These are phyloP conservation scores for Acleris holmiana DNA, from an alignment of 2,888 invertebrate species.

Conservation along the genomic window DNA sequence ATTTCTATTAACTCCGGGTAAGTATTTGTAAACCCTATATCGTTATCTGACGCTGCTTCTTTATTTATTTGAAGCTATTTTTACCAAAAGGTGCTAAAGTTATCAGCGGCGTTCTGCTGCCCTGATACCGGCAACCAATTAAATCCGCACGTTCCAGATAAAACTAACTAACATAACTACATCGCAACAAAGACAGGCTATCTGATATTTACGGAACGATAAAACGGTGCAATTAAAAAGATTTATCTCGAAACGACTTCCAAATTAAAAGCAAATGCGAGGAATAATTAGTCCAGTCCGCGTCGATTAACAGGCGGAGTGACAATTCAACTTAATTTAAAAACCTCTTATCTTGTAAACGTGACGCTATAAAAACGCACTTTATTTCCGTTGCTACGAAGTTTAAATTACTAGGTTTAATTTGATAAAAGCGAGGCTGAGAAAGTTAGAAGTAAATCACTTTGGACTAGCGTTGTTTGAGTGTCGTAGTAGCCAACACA, in stretches of 20 bases:
- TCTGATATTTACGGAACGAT: constrained; percentile 24
- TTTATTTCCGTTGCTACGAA: no score
- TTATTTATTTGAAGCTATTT: not conserved
- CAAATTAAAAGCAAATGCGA: constrained; percentile 16
- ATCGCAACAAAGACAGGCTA: constrained; percentile 10
- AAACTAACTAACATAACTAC: constrained; percentile 15
- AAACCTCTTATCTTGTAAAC: no score
- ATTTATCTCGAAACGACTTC: constrained; percentile 19
- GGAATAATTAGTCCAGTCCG: constrained; percentile 19
- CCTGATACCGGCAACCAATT: constrained; percentile 21
- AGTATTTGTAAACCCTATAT: no score
- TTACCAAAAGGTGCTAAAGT: constrained; percentile 5
- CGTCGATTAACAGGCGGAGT: constrained; percentile 11
- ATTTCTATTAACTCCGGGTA: no score
- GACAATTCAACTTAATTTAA: constrained; percentile 14
- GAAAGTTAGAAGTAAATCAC: no score
- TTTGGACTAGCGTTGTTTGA: no score
- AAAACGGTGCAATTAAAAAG: constrained; percentile 31
- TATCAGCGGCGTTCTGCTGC: constrained; percentile 6
- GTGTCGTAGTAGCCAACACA: no score
- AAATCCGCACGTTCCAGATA: constrained; percentile 20
- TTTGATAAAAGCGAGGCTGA: no score
- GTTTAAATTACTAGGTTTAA: no score
- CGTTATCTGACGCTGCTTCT: not conserved
- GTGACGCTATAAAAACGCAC: no score